A percentile compares a stretch with the other conserved stretches of the same genome.
phyloP scores from a whole-genome alignment of 2,888 invertebrate species.

The Mimachlamys varia region DNA sequence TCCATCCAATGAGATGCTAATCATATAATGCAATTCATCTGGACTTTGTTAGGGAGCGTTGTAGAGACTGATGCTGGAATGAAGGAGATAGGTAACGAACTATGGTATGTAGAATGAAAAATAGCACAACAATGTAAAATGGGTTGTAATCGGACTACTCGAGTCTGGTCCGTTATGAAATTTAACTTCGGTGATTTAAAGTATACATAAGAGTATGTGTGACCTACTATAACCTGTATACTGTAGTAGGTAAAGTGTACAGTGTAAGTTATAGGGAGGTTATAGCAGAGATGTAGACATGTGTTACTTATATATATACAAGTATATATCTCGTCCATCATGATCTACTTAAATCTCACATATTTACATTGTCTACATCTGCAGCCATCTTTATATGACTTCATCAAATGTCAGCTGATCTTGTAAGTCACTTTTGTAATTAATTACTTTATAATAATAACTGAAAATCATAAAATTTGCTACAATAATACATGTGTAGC shows the following conservation, averaged over 20 bases:
- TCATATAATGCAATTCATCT: slow-evolving; percentile 31
- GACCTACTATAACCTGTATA: no score
- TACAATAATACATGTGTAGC: no score
- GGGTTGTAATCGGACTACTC: no score
- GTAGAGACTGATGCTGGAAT: background rate
- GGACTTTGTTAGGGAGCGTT: background rate
- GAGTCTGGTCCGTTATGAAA: no score
- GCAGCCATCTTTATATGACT: background rate
- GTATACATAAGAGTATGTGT: no score
- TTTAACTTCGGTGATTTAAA: no score
- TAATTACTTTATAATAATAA: background rate
- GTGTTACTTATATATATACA: background rate
- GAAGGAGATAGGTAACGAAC: no score
- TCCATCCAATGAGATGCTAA: background rate
- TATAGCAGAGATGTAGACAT: background rate
- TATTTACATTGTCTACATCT: background rate
- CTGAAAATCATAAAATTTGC: background rate
- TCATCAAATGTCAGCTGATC: background rate
- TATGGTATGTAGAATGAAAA: no score
- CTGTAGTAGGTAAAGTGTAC: background rate
- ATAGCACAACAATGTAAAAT: no score
- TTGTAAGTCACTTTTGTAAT: background rate
- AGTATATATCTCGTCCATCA: background rate
- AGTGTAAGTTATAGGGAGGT: background rate
- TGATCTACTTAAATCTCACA: background rate